These are phyloP conservation scores for Cromileptes altivelis DNA, from an alignment of 2,113 vertebrate species.

Conservation along the genomic window DNA sequence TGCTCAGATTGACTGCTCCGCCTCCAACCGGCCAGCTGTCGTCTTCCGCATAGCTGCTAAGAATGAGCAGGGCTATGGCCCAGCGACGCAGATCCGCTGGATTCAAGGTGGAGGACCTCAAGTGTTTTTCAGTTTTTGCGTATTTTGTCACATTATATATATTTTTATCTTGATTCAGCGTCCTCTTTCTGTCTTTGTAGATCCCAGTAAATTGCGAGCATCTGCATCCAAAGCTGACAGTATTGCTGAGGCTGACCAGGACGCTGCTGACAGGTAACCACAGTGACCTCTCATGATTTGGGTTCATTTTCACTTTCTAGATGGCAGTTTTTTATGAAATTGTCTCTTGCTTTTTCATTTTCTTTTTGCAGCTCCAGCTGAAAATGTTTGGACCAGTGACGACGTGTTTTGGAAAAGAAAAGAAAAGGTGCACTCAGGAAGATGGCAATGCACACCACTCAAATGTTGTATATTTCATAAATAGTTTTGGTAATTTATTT, in stretches of 20 bases:
- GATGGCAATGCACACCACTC: not conserved
- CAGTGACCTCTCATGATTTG: not conserved
- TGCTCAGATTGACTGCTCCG: conserved; percentile 93
- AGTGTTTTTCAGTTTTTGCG: not conserved
- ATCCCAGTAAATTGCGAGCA: conserved; percentile 69
- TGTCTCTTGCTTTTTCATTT: not conserved
- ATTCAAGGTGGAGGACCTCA: conserved; percentile 89
- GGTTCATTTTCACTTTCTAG: not conserved
- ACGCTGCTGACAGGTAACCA: conserved; percentile 76
- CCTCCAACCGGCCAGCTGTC: conserved; percentile 90
- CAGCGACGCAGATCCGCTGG: conserved; percentile 98
- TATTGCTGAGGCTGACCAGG: conserved; percentile 55
- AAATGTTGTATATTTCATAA: conserved; percentile 31
- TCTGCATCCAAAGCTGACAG: conserved; percentile 62
- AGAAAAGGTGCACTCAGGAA: conserved; percentile 53
- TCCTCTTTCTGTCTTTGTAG: conserved; percentile 49
- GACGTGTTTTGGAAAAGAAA: not conserved
- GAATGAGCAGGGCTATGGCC: conserved; percentile 97
- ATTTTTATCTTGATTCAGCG: not conserved
- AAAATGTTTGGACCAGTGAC: conserved; percentile 30
- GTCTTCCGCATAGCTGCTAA: conserved; percentile 98
- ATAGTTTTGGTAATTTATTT: conserved; percentile 75
- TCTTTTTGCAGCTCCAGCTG: conserved; percentile 74
- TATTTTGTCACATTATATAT: not conserved
- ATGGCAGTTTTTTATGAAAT: not conserved